Evolutionary conservation across 2,113 vertebrate species (phyloP).

Genomic region (Callorhinus ursinus): DNA sequence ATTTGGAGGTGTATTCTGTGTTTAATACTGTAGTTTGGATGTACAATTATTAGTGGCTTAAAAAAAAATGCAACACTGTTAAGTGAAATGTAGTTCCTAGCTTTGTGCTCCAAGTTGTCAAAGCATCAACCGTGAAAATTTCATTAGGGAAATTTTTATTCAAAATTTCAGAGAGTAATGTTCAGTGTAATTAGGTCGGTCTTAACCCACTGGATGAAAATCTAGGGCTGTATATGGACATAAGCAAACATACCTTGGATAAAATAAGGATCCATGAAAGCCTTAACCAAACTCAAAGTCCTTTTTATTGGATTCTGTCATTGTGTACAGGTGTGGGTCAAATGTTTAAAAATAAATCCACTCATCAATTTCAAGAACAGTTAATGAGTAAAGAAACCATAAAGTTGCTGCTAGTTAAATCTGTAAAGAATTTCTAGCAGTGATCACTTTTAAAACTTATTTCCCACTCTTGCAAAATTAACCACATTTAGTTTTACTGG

Average conservation of each 20-base stretch:
- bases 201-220: constrained; percentile 58
- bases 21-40: constrained; percentile 55
- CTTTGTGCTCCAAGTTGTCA: constrained; percentile 66
- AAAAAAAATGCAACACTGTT: constrained; percentile 50
- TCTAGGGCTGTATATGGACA: constrained; percentile 46
- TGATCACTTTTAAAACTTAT: constrained; percentile 57
- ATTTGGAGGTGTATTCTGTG: constrained; percentile 53
- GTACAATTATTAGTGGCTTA: constrained; percentile 61
- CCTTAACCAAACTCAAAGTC: not conserved
- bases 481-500: constrained; percentile 59
- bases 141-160: constrained; percentile 56
- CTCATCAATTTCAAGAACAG: constrained; percentile 45
- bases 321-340: constrained; percentile 53
- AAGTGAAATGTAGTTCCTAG: constrained; percentile 64
- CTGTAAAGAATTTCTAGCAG: constrained; percentile 54
- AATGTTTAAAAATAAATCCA: constrained; percentile 61
- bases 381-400: constrained; percentile 65
- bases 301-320: constrained; percentile 60
- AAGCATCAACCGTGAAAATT: constrained; percentile 62
- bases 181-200: constrained; percentile 40
- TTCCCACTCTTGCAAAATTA: constrained; percentile 60
- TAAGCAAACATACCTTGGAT: constrained; percentile 53
- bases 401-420: constrained; percentile 53
- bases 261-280: constrained; percentile 56
- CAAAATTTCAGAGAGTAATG: constrained; percentile 54